Conservation (phyloP, 2,797 vertebrate genomes). For the Myotis daubentonii region DNA sequence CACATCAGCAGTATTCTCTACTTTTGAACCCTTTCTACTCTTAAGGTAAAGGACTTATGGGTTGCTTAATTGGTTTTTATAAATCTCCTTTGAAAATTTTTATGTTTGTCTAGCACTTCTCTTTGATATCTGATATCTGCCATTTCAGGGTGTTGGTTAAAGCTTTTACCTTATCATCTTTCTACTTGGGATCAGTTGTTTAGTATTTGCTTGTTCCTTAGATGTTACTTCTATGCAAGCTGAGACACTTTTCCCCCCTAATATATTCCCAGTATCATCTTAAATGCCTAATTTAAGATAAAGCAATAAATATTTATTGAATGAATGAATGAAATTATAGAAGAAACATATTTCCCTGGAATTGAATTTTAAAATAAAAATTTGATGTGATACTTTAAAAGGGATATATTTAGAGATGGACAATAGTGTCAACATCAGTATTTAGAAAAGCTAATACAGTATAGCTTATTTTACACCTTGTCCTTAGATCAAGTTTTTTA, state of each 20-base stretch:
- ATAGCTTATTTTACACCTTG: not conserved
- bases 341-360: not conserved
- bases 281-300: not conserved
- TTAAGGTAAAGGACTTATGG: not conserved
- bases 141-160: not conserved
- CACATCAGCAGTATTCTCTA: not conserved
- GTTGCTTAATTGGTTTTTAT: not conserved
- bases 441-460: not conserved
- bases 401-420: not conserved
- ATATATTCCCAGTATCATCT: not conserved
- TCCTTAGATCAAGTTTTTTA: not conserved
- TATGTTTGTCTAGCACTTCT: not conserved
- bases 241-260: not conserved
- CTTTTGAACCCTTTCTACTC: not conserved
- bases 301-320: not conserved
- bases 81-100: not conserved
- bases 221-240: not conserved
- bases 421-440: not conserved
- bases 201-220: not conserved
- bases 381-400: not conserved
- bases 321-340: not conserved
- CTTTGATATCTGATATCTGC: not conserved
- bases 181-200: not conserved
- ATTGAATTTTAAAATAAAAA: conserved; percentile 22
- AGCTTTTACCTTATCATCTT: not conserved